Evolutionary conservation across 2,113 vertebrate species (phyloP), one percentile per base, ranked within the genome.

Genomic region (Limanda limanda): DNA sequence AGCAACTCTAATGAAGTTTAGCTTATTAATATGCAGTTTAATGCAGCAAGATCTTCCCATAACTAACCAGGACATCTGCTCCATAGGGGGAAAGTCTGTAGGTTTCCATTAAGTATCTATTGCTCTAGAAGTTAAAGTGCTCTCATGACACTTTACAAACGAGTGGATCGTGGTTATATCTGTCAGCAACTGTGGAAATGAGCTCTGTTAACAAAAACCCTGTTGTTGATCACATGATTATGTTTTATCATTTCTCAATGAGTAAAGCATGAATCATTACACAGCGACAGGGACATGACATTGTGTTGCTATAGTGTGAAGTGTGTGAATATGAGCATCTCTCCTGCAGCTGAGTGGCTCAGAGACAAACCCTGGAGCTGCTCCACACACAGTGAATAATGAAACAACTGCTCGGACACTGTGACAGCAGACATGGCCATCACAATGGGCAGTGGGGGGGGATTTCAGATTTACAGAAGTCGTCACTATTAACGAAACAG

Each of bases 11-110:
- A 78, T 81, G 57, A 66, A 57, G 48, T 84, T 84, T 66, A 69
- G 35, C 78, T 75, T 45, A 81, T 84, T 73, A 87, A 82, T 84
- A 87, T 84, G 54, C 68, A 76, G 64, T 76, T 79, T 76, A 74
- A 81, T 82, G 78, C 85, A 82, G 85, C 67, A 75, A 35, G 40
- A 71, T 68, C 27, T 68, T 72, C 77, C 54, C 25, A 84, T 76
- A 76, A 70, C 59, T 78, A 81, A 82, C 40, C 75, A 87, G 75
- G 82, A 35, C 68, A 61, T 73, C 18, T 48, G 13, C 55, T 87
- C 64, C 67, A 14, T 7, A 14, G 75, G 72, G 71, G 70, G 35
- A 70, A 42, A 14, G n/a, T 66, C 58, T 64, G 70, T 66, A 81
- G 40, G 8, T 56, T 85, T 72, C 62, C 48, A 69, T 62, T 27